phyloP scores from a whole-genome alignment of 2,113 vertebrate species.

The Barbus barbus region DNA sequence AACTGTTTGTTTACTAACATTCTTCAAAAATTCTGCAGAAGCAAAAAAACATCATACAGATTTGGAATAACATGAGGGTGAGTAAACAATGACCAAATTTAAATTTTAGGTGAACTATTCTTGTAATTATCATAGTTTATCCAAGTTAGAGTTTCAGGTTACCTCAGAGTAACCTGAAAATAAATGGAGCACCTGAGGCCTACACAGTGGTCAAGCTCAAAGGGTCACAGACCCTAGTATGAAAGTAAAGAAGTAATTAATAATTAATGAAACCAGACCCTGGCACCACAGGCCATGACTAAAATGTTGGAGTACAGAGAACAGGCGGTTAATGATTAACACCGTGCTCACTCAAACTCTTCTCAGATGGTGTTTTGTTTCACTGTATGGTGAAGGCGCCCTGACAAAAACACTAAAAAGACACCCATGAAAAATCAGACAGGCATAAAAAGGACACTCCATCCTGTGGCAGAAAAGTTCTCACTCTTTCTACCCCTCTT shows the following conservation, averaged over 20 bases:
- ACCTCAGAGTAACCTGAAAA: slow-evolving; percentile 18
- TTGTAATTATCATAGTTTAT: neutral
- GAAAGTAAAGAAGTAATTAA: slow-evolving; percentile 55
- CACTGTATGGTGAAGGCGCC: slow-evolving; percentile 34
- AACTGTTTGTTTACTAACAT: neutral
- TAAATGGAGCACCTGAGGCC: slow-evolving; percentile 3
- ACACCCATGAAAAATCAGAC: slow-evolving; percentile 39
- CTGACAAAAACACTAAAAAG: slow-evolving; percentile 33
- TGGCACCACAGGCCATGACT: slow-evolving; percentile 54
- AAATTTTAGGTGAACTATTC: neutral
- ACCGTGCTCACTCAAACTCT: slow-evolving; percentile 35
- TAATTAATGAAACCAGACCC: slow-evolving; percentile 63
- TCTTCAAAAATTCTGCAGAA: neutral
- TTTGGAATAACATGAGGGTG: neutral
- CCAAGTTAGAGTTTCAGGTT: slow-evolving; percentile 29
- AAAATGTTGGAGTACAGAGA: slow-evolving; percentile 52
- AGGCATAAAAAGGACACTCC: slow-evolving; percentile 33
- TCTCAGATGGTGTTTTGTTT: slow-evolving; percentile 54
- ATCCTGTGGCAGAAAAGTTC: slow-evolving; percentile 35
- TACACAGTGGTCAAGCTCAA: slow-evolving; percentile 33
- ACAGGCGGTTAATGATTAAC: slow-evolving; percentile 64
- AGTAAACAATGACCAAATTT: neutral
- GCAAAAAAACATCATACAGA: neutral
- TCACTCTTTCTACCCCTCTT: slow-evolving; percentile 1
- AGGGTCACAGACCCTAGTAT: slow-evolving; percentile 29